Base-by-base conservation (phyloP, 2,888 invertebrate genomes). In the Oegoconia quadripuncta region DNA sequence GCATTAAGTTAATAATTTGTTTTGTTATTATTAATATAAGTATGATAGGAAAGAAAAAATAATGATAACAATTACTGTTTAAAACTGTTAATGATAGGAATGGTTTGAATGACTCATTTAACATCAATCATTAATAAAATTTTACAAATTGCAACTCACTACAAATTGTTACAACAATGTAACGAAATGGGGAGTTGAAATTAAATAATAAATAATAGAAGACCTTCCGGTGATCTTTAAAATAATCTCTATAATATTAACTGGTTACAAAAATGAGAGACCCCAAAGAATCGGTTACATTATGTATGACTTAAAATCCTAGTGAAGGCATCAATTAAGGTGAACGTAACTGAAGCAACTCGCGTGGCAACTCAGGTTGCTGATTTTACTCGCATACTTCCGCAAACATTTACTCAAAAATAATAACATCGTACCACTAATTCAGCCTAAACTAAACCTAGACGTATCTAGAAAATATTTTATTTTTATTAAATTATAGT, bases 361-460 rank as follows among this genome's bases (percentile, higher is more conserved):
- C 72, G 64, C 73, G 69, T 70, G 72, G 61, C 16, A 3, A 27
- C 27, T 27, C 23, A 8, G 23, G 23, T 23, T 8, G 9, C 23
- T 8, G n/a, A 12, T 52, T 58, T 55, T n/a, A n/a, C 61, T 66
- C 65, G 55, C 71, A 74, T 72, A 65, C 75, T 54, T 57, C 60
- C 73, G 61, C 75, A 74, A 65, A 75, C 74, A 71, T 69, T n/a
- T 67, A 74, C 64, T 68, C 70, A 67, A 67, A 64, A 73, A 55
- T 50, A 49, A 57, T 70, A 76, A 76, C 73, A 68, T 65, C 63
- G 51, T 75, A 79, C 68, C 64, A 64, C 76, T 76, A 77, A 69
- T 64, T 74, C 73, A 56, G 55, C 71, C 79, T 82, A 83, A 75
- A 71, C 74, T 83, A 82, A 74, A 72, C 55, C 80, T 79, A 82